These are phyloP conservation scores for Flabesymbios commensalis DNA, from an alignment of 2,888 invertebrate genomes.

Conservation along the genomic window DNA sequence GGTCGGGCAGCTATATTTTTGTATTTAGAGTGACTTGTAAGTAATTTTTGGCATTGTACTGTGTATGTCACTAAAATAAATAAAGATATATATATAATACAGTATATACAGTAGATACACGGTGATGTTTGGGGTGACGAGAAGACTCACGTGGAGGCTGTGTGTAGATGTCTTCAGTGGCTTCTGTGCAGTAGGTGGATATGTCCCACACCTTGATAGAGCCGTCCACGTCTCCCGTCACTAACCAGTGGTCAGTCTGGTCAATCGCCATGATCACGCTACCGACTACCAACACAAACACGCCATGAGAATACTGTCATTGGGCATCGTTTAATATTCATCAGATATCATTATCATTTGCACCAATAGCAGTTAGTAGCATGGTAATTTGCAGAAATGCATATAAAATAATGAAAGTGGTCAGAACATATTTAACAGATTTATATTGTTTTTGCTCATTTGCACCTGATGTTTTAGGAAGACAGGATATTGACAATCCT, in stretches of 20 bases:
- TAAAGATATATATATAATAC: too few species aligned
- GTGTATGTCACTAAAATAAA: too few species aligned
- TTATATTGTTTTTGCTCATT: too few species aligned
- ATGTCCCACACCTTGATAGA: constrained; percentile 60
- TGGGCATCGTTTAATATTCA: neutral
- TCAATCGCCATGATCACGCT: constrained; percentile 60
- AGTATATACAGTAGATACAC: too few species aligned
- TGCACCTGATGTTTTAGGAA: too few species aligned
- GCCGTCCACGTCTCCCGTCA: constrained; percentile 60
- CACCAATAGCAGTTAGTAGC: neutral
- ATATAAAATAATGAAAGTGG: too few species aligned
- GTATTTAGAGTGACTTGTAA: too few species aligned
- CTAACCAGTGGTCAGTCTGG: constrained; percentile 46
- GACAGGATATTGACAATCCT: too few species aligned
- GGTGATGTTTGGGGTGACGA: too few species aligned
- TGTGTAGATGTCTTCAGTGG: constrained; percentile 17
- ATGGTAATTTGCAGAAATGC: neutral
- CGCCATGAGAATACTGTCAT: neutral
- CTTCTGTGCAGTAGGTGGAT: constrained; percentile 48
- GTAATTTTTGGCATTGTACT: too few species aligned
- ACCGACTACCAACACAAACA: constrained; percentile 44
- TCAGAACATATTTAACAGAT: too few species aligned
- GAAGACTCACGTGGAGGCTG: constrained; percentile 27
- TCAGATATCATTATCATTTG: neutral
- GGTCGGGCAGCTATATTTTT: too few species aligned